phyloP scores from a whole-genome alignment of 2,888 invertebrate genomes.

The Apoda limacodes region DNA sequence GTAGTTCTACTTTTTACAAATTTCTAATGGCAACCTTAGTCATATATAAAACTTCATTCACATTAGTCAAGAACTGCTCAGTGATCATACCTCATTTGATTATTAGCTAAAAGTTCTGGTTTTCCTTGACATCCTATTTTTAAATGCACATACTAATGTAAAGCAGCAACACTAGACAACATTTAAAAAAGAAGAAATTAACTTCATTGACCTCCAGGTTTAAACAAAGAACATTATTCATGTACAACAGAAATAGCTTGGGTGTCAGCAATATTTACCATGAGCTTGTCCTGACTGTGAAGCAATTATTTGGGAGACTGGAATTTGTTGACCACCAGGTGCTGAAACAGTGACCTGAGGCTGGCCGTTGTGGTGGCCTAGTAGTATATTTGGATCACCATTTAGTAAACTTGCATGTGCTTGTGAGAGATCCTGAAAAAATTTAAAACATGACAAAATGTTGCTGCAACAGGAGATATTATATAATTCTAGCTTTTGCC shows the following conservation, averaged over 20 bases:
- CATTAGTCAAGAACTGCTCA: too few relatives aligned
- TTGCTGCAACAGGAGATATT: conserved; percentile 5
- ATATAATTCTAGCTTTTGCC: too few relatives aligned
- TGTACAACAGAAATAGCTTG: neutral
- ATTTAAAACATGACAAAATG: conserved; percentile 4
- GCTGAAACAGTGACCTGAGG: conserved; percentile 54
- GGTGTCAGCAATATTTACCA: conserved; percentile 39
- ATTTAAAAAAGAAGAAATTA: too few relatives aligned
- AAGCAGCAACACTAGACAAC: too few relatives aligned
- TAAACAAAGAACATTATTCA: neutral
- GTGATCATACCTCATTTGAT: too few relatives aligned
- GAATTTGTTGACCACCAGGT: conserved; percentile 51
- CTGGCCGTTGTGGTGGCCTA: conserved; percentile 68
- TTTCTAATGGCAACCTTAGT: too few relatives aligned
- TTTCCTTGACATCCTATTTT: too few relatives aligned
- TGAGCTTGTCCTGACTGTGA: conserved; percentile 56
- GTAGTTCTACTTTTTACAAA: too few relatives aligned
- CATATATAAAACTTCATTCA: too few relatives aligned
- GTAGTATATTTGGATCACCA: conserved; percentile 63
- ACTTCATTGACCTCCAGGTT: too few relatives aligned
- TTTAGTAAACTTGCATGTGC: conserved; percentile 57
- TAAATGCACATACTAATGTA: too few relatives aligned
- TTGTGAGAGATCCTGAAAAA: conserved; percentile 57
- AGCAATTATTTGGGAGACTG: conserved; percentile 59
- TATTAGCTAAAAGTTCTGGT: too few relatives aligned